Base-by-base conservation (phyloP, 2,888 invertebrate species). In the Willowsia nigromaculata region DNA sequence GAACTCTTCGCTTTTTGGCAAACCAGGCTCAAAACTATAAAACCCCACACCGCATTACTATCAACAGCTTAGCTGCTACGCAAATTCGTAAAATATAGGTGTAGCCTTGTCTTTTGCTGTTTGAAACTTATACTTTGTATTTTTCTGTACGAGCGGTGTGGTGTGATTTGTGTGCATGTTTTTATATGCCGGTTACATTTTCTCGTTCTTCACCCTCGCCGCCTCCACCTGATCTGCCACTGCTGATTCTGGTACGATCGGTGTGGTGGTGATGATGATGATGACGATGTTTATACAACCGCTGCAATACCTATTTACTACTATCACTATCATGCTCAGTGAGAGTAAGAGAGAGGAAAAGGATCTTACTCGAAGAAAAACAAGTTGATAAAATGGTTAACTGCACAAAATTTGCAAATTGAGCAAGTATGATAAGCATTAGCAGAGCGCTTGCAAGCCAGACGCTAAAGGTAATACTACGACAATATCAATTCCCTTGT, bases 161-260 rank as follows among this genome's bases (percentile, higher is more conserved):
- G 80, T 80, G 59, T 80, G 59, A 37, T 59, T 40, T 80, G 56
- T 59, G 80, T 59, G 53, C 25, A 43, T 78, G 78, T 83, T 53
- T 50, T 74, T 74, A 43, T 33, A 74, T 59, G 88, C 62, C 82
- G 76, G 76, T 74, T n/a, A 88, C 27, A 76, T 40, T 90, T 87
- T 91, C 90, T 90, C 91, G 90, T 91, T 91, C 89, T 90, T 92
- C 91, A 88, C 92, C 91, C 92, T 90, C 91, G 91, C 91, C 92
- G 90, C 92, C 92, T 91, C 91, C 92, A 91, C 91, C 91, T 92
- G 91, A 81, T 65, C 37, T 50, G 37, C 18, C 27, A 27, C 37
- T 68, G 59, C 56, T 85, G 56, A 68, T 25, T 81, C 22, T 47
- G 40, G 62, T 47, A n/a, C 47, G 76, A 27, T 30, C 22, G 59